These are phyloP conservation scores for Strix aluco DNA, from an alignment of 2,113 vertebrate species.

Conservation along the genomic window DNA sequence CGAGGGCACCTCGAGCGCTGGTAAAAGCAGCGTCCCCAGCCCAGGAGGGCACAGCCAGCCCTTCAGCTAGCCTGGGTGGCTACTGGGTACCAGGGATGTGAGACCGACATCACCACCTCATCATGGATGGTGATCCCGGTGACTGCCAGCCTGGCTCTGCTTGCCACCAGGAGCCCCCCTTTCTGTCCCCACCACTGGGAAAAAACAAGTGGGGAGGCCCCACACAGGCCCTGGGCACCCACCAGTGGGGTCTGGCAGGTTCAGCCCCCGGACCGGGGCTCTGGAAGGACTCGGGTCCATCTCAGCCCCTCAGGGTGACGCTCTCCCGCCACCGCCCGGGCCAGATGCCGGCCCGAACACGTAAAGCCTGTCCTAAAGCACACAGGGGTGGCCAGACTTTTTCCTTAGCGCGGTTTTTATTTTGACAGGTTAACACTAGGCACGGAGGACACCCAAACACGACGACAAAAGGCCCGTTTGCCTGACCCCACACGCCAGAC, in stretches of 20 bases:
- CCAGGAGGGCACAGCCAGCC: not conserved
- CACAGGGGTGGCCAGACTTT: not conserved
- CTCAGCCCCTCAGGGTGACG: accelerated
- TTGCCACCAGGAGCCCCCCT: not conserved
- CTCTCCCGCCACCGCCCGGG: not conserved
- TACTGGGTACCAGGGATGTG: not conserved
- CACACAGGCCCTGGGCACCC: not conserved
- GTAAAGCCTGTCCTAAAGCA: not conserved
- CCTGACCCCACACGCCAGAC: not conserved
- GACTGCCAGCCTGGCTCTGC: not conserved
- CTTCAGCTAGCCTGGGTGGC: not conserved
- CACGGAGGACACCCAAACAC: not conserved
- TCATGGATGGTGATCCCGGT: not conserved
- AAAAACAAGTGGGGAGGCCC: not conserved
- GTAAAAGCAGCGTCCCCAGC: not conserved
- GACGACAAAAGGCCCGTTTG: not conserved
- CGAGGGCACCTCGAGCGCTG: not conserved
- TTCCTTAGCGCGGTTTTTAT: slow-evolving; percentile 56
- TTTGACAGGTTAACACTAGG: slow-evolving; percentile 6
- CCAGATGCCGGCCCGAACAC: not conserved
- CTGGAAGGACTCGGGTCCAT: not conserved
- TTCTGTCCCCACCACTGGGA: not conserved
- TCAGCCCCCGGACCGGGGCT: not conserved
- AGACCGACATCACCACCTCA: not conserved
- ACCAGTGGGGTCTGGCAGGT: not conserved